A percentile compares a stretch with the other conserved stretches of the same genome.
Evolutionary conservation across 2,113 vertebrate species (phyloP).

Genomic region (Drymodes brunneopygia): DNA sequence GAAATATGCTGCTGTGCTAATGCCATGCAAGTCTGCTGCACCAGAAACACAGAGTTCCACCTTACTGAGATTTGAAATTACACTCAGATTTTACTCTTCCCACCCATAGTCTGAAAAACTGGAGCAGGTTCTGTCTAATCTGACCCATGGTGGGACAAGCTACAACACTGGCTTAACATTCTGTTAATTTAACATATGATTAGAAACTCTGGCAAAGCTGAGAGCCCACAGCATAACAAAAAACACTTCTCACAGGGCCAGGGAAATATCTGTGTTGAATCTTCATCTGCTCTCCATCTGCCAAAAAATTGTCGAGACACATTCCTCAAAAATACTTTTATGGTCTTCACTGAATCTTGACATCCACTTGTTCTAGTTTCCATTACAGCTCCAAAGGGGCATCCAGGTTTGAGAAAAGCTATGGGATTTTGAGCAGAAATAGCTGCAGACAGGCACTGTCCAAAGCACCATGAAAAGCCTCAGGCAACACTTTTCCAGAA

Average conservation of each 20-base stretch:
- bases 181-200: constrained; percentile 5
- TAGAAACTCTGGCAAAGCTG: constrained; percentile 43
- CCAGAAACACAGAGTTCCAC: not conserved
- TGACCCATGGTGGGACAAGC: not conserved
- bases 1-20: not conserved
- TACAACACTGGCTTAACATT: not conserved
- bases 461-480: not conserved
- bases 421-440: not conserved
- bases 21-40: not conserved
- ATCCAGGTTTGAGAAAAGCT: not conserved
- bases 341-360: constrained; percentile 8
- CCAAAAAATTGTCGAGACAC: constrained; percentile 59
- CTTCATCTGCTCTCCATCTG: constrained; percentile 35
- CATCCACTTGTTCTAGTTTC: constrained; percentile 54
- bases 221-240: not conserved
- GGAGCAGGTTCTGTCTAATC: not conserved
- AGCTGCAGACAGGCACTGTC: not conserved
- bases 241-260: not conserved
- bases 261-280: constrained; percentile 9
- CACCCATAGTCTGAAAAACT: not conserved
- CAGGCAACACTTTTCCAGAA: not conserved
- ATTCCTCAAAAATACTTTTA: constrained; percentile 55
- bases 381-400: constrained; percentile 28
- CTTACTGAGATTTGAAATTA: not conserved
- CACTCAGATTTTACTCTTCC: not conserved